Conservation (phyloP, 2,888 invertebrate genomes). For the Stenodema calcarata region DNA sequence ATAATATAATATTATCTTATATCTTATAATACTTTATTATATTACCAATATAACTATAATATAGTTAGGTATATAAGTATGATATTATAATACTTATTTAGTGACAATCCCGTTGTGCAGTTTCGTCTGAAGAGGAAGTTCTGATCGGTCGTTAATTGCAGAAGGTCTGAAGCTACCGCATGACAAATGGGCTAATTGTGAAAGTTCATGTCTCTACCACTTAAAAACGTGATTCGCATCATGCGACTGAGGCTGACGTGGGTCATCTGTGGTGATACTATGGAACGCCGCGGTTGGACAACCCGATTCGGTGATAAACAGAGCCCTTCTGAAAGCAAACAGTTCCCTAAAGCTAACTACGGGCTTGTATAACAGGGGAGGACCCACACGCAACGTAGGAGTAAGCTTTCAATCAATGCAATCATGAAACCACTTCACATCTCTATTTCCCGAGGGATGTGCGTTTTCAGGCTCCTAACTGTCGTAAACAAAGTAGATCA, state of each 20-base stretch:
- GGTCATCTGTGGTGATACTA: neutral
- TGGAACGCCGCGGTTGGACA: neutral
- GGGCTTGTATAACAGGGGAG: neutral
- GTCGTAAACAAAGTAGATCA: neutral
- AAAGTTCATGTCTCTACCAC: neutral
- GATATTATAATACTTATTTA: no score
- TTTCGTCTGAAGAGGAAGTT: no score
- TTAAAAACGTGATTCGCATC: neutral
- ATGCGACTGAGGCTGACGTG: neutral
- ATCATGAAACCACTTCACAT: neutral
- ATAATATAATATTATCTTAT: no score
- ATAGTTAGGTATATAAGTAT: no score
- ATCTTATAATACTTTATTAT: no score
- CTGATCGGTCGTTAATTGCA: no score
- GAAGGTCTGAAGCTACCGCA: conserved; percentile 46
- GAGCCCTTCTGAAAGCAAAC: neutral
- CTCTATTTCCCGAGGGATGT: neutral
- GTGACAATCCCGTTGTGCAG: no score
- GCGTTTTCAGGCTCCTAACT: neutral
- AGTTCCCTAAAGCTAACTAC: neutral
- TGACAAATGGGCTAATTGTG: neutral
- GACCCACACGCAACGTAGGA: neutral
- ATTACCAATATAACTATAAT: no score
- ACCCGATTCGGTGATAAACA: neutral
- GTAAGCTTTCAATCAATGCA: neutral